Percentiles rank a stretch among this genome's conserved stretches.
phyloP scores from a whole-genome alignment of 1,140 invertebrate species.

The Bathynomus jamesi region DNA sequence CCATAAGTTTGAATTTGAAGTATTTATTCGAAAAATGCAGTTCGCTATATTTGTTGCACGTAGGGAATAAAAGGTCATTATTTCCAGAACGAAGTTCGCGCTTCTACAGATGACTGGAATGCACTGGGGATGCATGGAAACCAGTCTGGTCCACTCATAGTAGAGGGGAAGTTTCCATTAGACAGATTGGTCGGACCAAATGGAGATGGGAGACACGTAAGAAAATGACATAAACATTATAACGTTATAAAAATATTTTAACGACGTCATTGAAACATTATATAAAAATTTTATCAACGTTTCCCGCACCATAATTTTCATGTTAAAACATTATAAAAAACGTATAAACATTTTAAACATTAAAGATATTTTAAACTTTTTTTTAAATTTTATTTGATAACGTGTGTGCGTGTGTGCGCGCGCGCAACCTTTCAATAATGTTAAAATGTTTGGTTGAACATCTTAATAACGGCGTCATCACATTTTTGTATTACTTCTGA shows the following conservation, averaged over 20 bases:
- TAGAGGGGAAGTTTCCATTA: neutral
- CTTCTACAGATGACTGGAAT: conserved; percentile 2
- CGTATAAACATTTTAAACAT: too few species aligned
- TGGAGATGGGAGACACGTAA: conserved; percentile 1
- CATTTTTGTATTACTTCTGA: too few species aligned
- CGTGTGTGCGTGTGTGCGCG: neutral
- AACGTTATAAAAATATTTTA: too few species aligned
- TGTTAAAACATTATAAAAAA: neutral
- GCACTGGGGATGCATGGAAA: too few species aligned
- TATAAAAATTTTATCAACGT: neutral
- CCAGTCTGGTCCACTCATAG: conserved; percentile 1
- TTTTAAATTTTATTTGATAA: too few species aligned
- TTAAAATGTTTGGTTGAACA: neutral
- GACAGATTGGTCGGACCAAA: neutral
- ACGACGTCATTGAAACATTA: too few species aligned
- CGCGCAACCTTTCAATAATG: too few species aligned
- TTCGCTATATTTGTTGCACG: too few species aligned
- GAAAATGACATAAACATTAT: neutral
- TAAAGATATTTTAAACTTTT: too few species aligned
- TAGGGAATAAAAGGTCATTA: too few species aligned
- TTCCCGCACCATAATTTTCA: neutral
- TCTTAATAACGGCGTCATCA: too few species aligned
- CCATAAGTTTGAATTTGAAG: neutral
- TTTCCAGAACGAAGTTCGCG: neutral
- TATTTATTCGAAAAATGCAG: neutral